phyloP scores from a whole-genome alignment of 2,113 vertebrate species.

The Scopus umbretta region DNA sequence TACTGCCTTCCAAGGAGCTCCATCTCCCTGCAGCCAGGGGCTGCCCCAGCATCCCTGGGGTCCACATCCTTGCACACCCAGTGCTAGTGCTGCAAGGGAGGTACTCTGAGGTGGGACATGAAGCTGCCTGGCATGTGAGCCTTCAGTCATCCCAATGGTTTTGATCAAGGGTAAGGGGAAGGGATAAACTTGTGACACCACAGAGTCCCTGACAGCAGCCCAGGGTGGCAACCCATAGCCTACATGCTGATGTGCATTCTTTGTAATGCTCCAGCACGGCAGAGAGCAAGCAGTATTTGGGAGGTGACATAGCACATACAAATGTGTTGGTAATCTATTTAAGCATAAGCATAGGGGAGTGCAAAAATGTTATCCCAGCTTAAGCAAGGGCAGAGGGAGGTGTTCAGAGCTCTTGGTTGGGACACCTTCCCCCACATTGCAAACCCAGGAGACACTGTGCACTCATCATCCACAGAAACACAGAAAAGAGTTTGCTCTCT shows the following conservation, averaged over 20 bases:
- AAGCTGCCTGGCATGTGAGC: background rate
- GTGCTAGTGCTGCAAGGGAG: background rate
- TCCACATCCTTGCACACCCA: accelerated
- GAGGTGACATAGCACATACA: background rate
- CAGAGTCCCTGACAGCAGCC: background rate
- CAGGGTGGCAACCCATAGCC: background rate
- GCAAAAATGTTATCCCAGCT: background rate
- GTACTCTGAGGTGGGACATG: accelerated
- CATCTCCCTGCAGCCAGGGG: background rate
- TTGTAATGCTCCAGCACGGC: accelerated
- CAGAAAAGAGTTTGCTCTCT: background rate
- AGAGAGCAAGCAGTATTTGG: background rate
- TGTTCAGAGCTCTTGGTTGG: background rate
- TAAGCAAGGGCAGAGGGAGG: background rate
- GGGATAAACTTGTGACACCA: background rate
- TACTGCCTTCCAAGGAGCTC: background rate
- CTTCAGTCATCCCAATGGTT: background rate
- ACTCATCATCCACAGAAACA: background rate
- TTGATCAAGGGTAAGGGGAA: background rate
- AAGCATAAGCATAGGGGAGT: background rate
- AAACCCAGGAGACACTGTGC: background rate
- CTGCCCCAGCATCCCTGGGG: background rate
- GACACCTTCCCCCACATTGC: background rate
- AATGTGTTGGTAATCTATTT: background rate
- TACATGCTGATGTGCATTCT: accelerated